Conservation (phyloP, 2,113 vertebrate genomes). For the Lepisosteus osseus region DNA sequence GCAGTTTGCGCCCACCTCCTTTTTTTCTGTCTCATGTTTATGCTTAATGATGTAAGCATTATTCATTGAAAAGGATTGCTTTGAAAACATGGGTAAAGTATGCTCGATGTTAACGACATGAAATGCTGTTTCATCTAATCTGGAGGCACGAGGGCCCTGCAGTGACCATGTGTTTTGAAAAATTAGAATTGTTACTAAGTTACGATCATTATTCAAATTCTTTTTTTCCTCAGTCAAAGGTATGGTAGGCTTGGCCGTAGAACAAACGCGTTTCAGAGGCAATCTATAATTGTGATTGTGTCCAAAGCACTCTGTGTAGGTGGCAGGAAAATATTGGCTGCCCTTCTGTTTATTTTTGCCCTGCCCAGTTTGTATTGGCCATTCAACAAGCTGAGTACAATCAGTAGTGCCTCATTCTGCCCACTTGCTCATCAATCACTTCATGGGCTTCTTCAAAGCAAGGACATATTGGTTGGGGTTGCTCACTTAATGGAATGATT, state of each 20-base stretch:
- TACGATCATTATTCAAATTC: constrained; percentile 34
- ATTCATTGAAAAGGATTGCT: too few species aligned
- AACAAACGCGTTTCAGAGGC: constrained; percentile 39
- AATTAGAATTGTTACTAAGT: constrained; percentile 40
- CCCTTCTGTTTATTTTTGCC: constrained; percentile 52
- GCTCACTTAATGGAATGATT: constrained; percentile 43
- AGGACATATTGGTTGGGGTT: constrained; percentile 27
- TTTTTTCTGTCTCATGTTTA: too few species aligned
- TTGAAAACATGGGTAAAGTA: too few species aligned
- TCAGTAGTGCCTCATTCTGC: constrained; percentile 41
- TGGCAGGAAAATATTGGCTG: constrained; percentile 48
- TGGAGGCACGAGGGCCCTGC: constrained; percentile 40
- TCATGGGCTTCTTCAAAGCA: constrained; percentile 44
- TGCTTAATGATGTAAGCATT: too few species aligned
- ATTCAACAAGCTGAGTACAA: constrained; percentile 52
- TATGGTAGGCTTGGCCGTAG: constrained; percentile 25
- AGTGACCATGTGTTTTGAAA: constrained; percentile 49
- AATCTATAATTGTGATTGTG: constrained; percentile 34
- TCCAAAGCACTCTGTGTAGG: constrained; percentile 27
- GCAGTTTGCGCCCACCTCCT: too few species aligned
- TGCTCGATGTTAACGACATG: constrained; percentile 9
- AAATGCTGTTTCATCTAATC: constrained; percentile 28
- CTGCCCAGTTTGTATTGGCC: constrained; percentile 58
- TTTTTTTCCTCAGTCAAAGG: not conserved
- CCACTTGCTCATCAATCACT: constrained; percentile 59